phyloP scores from a whole-genome alignment of 2,113 vertebrate species.

The Nibea coibor region DNA sequence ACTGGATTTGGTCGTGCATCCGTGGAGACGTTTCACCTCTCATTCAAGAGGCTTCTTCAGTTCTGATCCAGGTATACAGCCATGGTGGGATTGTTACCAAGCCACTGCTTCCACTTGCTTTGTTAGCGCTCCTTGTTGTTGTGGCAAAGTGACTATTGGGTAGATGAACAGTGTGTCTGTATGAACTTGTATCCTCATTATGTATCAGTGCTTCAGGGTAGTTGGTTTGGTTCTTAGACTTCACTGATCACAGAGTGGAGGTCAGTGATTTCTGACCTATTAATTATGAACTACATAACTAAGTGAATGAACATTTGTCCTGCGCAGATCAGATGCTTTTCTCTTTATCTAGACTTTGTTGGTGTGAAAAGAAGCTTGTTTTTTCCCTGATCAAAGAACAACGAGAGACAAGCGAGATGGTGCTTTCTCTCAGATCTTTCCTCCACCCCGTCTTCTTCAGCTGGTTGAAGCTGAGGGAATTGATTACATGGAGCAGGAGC shows the following conservation, averaged over 20 bases:
- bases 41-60: too few relatives aligned
- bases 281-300: not conserved
- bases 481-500: conserved; percentile 67
- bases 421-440: conserved; percentile 43
- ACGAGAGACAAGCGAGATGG: conserved; percentile 38
- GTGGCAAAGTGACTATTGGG: too few relatives aligned
- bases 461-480: conserved; percentile 62
- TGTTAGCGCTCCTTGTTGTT: too few relatives aligned
- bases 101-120: too few relatives aligned
- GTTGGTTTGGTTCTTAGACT: not conserved
- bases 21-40: too few relatives aligned
- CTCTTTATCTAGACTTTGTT: conserved; percentile 27
- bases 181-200: not conserved
- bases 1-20: too few relatives aligned
- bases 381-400: conserved; percentile 49
- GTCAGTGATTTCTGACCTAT: not conserved
- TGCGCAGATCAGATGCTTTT: not conserved
- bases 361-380: conserved; percentile 34
- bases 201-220: not conserved
- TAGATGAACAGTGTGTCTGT: not conserved
- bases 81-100: too few relatives aligned
- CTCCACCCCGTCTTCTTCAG: conserved; percentile 31
- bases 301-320: conserved; percentile 14
- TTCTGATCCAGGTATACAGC: too few relatives aligned
- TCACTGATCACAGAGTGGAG: not conserved